A percentile compares a stretch with the other conserved stretches of the same genome.
These are phyloP conservation scores for Perca fluviatilis DNA, from an alignment of 2,113 vertebrate species.

Conservation along the genomic window DNA sequence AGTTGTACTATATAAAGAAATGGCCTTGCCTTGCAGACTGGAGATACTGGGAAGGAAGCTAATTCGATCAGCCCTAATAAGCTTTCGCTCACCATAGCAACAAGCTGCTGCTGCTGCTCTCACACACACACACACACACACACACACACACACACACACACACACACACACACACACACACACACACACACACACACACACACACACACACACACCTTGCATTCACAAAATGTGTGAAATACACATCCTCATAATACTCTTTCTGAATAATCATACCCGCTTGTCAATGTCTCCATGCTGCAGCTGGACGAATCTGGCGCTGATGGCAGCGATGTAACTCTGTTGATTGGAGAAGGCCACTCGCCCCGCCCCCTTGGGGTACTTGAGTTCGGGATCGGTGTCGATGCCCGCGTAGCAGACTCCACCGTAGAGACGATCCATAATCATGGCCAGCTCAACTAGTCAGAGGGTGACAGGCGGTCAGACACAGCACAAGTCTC, in stretches of 20 bases:
- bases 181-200: too few species aligned
- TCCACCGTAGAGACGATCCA: constrained; percentile 98
- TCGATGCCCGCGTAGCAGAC: constrained; percentile 98
- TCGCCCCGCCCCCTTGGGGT: constrained; percentile 96
- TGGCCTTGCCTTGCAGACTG: background rate
- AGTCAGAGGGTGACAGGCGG: constrained; percentile 27
- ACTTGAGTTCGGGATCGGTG: constrained; percentile 98
- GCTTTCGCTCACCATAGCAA: constrained; percentile 34
- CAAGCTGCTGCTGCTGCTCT: constrained; percentile 27
- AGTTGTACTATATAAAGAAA: too few species aligned
- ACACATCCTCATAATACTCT: too few species aligned
- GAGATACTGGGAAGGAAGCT: constrained; percentile 7
- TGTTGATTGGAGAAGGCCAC: constrained; percentile 99
- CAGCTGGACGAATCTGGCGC: constrained; percentile 98
- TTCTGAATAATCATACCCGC: constrained; percentile 83
- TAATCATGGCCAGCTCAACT: constrained; percentile 99
- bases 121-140: constrained; percentile 10
- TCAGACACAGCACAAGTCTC: background rate
- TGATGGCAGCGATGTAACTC: constrained; percentile 99
- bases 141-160: background rate
- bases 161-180: too few species aligned
- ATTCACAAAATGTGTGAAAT: too few species aligned
- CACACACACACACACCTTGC: too few species aligned
- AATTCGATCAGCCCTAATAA: constrained; percentile 48
- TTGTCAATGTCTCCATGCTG: constrained; percentile 99